A percentile compares a stretch with the other conserved stretches of the same genome.
Conservation (phyloP, 2,888 invertebrate species). For the Caenorhabditis drosophilae region DNA sequence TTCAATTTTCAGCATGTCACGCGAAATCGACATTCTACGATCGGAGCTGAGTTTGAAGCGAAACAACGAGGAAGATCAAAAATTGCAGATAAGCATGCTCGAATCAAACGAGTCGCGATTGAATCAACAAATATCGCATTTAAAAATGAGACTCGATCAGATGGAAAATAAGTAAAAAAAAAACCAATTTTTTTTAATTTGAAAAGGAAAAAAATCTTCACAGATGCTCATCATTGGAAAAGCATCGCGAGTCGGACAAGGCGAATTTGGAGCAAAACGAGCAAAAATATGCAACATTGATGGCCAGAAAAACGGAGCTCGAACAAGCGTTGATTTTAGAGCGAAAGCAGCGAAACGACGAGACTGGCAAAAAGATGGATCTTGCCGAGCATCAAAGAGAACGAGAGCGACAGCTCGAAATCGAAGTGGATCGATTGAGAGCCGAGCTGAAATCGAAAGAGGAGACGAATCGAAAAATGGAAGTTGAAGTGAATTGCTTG, state of each 20-base stretch:
- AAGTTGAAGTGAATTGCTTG: constrained; percentile 75
- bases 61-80: constrained; percentile 78
- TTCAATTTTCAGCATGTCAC: not conserved
- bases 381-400: constrained; percentile 49
- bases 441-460: constrained; percentile 71
- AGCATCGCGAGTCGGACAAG: constrained; percentile 81
- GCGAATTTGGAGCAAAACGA: constrained; percentile 80
- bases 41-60: constrained; percentile 80
- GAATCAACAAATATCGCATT: constrained; percentile 79
- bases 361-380: constrained; percentile 70
- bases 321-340: constrained; percentile 78
- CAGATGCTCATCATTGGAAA: constrained; percentile 79
- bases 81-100: constrained; percentile 75
- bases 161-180: constrained; percentile 80
- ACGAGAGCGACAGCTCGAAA: constrained; percentile 47
- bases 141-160: constrained; percentile 86
- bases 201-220: constrained; percentile 1
- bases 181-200: not conserved
- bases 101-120: constrained; percentile 78
- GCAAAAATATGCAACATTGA: constrained; percentile 83
- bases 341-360: constrained; percentile 76
- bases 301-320: constrained; percentile 79
- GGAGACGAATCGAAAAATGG: constrained; percentile 75
- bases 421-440: constrained; percentile 47
- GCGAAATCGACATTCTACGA: constrained; percentile 78